A percentile compares a stretch with the other conserved stretches of the same genome.
Evolutionary conservation across 1,140 invertebrate species (phyloP).

Genomic region (Physella acuta): DNA sequence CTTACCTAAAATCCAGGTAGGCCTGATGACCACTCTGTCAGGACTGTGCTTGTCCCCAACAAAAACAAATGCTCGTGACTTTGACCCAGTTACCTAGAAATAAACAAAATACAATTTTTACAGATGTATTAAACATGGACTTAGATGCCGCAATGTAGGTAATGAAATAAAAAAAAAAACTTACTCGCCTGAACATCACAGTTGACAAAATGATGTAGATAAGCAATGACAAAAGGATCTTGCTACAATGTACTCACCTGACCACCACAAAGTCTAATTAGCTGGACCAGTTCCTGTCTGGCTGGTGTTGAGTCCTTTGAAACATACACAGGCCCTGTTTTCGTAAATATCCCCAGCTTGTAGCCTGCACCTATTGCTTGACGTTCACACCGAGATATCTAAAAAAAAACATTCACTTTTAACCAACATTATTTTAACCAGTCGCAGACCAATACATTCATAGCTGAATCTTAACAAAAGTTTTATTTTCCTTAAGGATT

Average conservation of each 20-base stretch:
- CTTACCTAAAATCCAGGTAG: constrained; percentile 21
- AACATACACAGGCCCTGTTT: constrained; percentile 38
- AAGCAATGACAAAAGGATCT: too few relatives aligned
- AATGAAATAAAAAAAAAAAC: too few relatives aligned
- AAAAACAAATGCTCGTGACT: background rate
- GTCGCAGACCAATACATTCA: too few relatives aligned
- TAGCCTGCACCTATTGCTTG: constrained; percentile 26
- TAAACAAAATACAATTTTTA: background rate
- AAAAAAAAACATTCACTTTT: too few relatives aligned
- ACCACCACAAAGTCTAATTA: constrained; percentile 45
- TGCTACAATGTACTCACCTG: constrained; percentile 45
- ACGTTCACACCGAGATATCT: constrained; percentile 34
- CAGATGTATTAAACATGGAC: too few relatives aligned
- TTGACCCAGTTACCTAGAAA: constrained; percentile 15
- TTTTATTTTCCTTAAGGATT: too few relatives aligned
- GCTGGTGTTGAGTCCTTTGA: constrained; percentile 40
- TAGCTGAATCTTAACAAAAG: too few relatives aligned
- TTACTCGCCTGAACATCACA: too few relatives aligned
- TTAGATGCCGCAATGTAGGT: too few relatives aligned
- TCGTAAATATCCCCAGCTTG: constrained; percentile 31
- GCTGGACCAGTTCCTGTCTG: constrained; percentile 34
- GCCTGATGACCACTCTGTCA: constrained; percentile 8
- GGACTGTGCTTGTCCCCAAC: constrained; percentile 5
- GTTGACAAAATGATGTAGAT: too few relatives aligned
- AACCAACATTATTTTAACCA: too few relatives aligned